Conservation (phyloP, 35 echinoderm and acorn worm species). For the Ophioderma brevispina region DNA sequence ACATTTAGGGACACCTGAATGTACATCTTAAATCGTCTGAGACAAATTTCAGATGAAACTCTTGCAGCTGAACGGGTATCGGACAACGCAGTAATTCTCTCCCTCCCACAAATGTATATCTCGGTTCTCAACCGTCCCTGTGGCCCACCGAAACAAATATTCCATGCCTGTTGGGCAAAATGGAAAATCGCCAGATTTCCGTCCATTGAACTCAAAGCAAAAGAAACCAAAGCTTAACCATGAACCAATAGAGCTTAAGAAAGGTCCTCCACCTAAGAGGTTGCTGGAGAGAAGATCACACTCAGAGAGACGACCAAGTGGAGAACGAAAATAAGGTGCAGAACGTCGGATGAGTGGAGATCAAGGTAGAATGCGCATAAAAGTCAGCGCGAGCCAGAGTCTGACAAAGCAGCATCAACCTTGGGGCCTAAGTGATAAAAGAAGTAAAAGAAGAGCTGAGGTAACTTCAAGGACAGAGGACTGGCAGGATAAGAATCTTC, state of each 20-base stretch:
- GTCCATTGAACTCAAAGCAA: constrained; percentile 45
- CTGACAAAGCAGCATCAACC: too few species aligned
- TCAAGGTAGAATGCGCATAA: constrained; percentile 9
- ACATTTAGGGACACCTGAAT: constrained; percentile 87
- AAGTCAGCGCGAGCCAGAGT: constrained; percentile 13
- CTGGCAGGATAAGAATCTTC: constrained; percentile 17
- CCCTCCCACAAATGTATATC: constrained; percentile 97
- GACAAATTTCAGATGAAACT: constrained; percentile 85
- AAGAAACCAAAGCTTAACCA: constrained; percentile 82
- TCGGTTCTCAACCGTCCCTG: constrained; percentile 77
- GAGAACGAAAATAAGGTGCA: constrained; percentile 15
- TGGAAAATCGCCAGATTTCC: constrained; percentile 28
- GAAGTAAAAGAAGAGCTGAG: constrained; percentile 82
- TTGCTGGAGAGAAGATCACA: constrained; percentile 3
- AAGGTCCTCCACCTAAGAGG: constrained; percentile 51
- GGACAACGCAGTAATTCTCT: constrained; percentile 93
- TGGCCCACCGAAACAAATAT: constrained; percentile 79
- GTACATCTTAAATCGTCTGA: constrained; percentile 78
- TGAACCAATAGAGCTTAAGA: constrained; percentile 5
- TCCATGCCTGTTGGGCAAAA: constrained; percentile 68
- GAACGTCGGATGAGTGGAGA: constrained; percentile 23
- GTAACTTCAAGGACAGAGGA: constrained; percentile 39
- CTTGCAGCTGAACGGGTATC: constrained; percentile 70
- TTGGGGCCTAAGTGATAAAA: constrained; percentile 63
- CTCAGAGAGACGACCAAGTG: constrained; percentile 52